These are phyloP conservation scores for Syngnathoides biaculeatus DNA, from an alignment of 2,113 vertebrate species.

Conservation along the genomic window DNA sequence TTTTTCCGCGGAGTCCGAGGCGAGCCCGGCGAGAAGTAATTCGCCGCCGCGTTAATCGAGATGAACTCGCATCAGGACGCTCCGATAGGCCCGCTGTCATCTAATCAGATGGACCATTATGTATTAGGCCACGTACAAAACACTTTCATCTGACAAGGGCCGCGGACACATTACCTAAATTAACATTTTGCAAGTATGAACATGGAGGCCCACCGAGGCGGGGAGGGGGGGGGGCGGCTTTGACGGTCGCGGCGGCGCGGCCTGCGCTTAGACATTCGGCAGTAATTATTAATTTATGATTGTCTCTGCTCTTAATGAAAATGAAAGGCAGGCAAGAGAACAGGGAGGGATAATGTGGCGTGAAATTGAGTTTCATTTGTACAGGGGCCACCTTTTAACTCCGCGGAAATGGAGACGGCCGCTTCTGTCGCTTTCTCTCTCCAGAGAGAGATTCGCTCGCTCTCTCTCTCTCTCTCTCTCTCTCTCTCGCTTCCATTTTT, in stretches of 20 bases:
- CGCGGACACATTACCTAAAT: constrained; percentile 96
- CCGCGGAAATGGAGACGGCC: constrained; percentile 78
- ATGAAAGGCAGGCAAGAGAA: constrained; percentile 99
- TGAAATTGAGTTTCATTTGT: constrained; percentile 99
- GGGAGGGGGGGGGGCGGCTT: constrained; percentile 20
- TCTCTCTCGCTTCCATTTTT: constrained; percentile 17
- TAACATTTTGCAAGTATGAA: constrained; percentile 98
- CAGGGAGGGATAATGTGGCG: constrained; percentile 99
- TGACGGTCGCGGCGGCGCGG: constrained; percentile 79
- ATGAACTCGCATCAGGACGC: constrained; percentile 69
- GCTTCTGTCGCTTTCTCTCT: constrained; percentile 13
- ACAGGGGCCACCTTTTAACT: constrained; percentile 89
- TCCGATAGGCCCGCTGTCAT: constrained; percentile 92
- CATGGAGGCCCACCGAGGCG: constrained; percentile 87
- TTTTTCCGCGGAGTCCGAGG: constrained; percentile 23
- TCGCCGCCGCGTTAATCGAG: constrained; percentile 29
- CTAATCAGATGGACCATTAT: constrained; percentile 99
- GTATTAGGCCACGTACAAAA: constrained; percentile 95
- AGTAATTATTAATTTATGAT: constrained; percentile 99
- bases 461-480: constrained; percentile 13
- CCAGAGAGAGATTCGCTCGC: constrained; percentile 51
- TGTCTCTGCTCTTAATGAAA: constrained; percentile 99
- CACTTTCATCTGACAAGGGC: constrained; percentile 93
- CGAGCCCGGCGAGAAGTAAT: constrained; percentile 45
- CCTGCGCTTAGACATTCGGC: constrained; percentile 98